Evolutionary conservation across 2,888 invertebrate species (phyloP).

Genomic region (Nomada goodeniana): DNA sequence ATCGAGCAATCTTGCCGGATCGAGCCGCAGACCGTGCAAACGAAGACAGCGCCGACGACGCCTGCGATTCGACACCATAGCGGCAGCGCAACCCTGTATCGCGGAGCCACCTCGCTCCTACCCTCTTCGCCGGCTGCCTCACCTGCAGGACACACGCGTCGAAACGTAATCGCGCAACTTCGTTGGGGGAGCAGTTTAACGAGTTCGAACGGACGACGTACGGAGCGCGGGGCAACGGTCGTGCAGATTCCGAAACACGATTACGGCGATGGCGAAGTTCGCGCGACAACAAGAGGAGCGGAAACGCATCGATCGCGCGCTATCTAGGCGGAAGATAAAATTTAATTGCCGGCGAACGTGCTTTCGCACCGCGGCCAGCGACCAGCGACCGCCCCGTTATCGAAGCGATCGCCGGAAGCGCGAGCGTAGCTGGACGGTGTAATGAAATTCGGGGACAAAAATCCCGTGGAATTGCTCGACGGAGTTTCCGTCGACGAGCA

Average conservation of each 20-base stretch:
- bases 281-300: constrained; percentile 2
- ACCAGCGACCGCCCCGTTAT: constrained; percentile 3
- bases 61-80: neutral
- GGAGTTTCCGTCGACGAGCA: constrained; percentile 25
- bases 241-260: constrained; percentile 39
- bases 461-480: constrained; percentile 16
- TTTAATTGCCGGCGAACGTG: constrained; percentile 57
- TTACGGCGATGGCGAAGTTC: constrained; percentile 32
- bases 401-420: neutral
- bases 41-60: neutral
- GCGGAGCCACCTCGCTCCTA: neutral
- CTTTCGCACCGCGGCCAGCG: constrained; percentile 10
- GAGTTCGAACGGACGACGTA: constrained; percentile 32
- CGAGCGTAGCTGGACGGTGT: neutral
- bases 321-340: constrained; percentile 39
- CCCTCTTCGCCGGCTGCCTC: neutral
- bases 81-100: neutral
- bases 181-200: constrained; percentile 59
- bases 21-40: neutral
- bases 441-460: neutral
- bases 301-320: constrained; percentile 43
- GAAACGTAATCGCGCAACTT: constrained; percentile 44
- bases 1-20: neutral
- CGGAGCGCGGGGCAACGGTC: neutral
- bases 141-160: neutral